Evolutionary conservation across 2,113 vertebrate genomes (phyloP).

Genomic region (Hippocampus zosterae): DNA sequence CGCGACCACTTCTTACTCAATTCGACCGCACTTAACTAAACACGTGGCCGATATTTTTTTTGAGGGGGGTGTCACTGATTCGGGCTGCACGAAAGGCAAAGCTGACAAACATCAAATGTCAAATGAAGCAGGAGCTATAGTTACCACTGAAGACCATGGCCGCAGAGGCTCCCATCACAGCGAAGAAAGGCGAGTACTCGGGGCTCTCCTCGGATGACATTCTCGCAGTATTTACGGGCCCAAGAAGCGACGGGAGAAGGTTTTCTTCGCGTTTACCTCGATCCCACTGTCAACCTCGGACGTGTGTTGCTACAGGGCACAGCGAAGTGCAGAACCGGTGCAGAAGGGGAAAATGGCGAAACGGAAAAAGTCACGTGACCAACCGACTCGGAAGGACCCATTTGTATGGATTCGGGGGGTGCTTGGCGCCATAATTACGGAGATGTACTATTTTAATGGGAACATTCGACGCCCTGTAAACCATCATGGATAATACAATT

Average conservation of each 20-base stretch:
- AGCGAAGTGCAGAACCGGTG: conserved; percentile 47
- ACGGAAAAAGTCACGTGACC: conserved; percentile 73
- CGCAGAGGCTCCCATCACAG: conserved; percentile 89
- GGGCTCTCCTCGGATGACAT: conserved; percentile 73
- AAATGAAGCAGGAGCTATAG: conserved; percentile 32
- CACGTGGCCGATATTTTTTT: neutral
- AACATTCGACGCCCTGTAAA: neutral
- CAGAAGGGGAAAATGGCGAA: conserved; percentile 77
- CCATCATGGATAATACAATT: fast-evolving
- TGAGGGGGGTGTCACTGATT: neutral
- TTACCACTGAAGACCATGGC: conserved; percentile 97
- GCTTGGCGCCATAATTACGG: neutral
- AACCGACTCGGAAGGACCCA: conserved; percentile 47
- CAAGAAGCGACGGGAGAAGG: conserved; percentile 28
- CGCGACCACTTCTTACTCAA: conserved; percentile 4
- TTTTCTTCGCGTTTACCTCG: conserved; percentile 20
- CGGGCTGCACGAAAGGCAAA: neutral
- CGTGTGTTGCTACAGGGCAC: conserved; percentile 6
- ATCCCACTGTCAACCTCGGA: conserved; percentile 26
- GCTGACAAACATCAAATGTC: conserved; percentile 2
- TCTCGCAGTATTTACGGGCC: conserved; percentile 46
- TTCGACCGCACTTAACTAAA: neutral
- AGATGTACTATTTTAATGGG: neutral
- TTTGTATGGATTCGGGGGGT: conserved; percentile 31
- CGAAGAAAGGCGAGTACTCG: conserved; percentile 92